phyloP scores from a whole-genome alignment of 2,797 vertebrate genomes.

The Taenioides sp. region DNA sequence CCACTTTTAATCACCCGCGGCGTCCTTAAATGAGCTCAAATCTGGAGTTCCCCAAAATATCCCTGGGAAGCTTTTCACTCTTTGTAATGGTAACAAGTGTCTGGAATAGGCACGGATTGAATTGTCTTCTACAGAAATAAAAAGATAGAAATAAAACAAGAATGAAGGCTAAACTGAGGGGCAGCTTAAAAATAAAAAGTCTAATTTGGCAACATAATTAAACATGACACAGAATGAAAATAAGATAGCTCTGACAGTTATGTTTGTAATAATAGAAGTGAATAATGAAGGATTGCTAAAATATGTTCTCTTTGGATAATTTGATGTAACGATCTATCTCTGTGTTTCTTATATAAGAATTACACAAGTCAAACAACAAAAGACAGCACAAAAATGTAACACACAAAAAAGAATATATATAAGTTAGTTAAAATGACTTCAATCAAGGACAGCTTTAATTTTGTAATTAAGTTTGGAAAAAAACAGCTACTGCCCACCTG shows the following conservation, averaged over 20 bases:
- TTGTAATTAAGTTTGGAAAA: too few species aligned
- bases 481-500: too few species aligned
- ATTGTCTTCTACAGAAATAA: not conserved
- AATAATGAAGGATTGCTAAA: constrained; percentile 37
- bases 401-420: not conserved
- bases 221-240: constrained; percentile 7
- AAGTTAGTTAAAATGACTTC: not conserved
- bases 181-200: constrained; percentile 8
- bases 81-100: constrained; percentile 25
- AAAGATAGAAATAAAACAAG: not conserved
- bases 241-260: constrained; percentile 31
- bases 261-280: constrained; percentile 34
- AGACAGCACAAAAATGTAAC: constrained; percentile 18
- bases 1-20: constrained; percentile 54
- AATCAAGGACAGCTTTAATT: too few species aligned
- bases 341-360: constrained; percentile 37
- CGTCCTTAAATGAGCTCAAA: constrained; percentile 41
- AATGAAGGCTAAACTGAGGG: not conserved
- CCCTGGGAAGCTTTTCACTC: constrained; percentile 31
- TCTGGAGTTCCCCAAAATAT: constrained; percentile 51
- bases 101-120: constrained; percentile 1
- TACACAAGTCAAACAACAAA: constrained; percentile 50
- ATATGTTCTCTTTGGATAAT: constrained; percentile 34
- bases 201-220: constrained; percentile 28
- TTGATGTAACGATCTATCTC: constrained; percentile 40